These are phyloP conservation scores for Drosophila maculinotata DNA, from an alignment of 2,888 invertebrate species.

Conservation along the genomic window DNA sequence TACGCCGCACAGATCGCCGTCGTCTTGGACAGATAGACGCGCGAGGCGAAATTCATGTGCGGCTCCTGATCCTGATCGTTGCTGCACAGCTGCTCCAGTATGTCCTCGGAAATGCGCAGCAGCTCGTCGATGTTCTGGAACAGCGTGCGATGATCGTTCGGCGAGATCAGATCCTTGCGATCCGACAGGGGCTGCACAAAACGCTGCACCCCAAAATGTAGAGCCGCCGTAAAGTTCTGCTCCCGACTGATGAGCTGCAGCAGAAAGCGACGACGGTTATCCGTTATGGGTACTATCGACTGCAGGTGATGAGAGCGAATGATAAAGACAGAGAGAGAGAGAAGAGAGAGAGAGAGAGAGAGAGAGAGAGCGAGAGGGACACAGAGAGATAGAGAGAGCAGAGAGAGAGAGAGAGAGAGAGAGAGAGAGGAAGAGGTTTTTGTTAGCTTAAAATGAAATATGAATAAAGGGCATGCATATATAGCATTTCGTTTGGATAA, in stretches of 20 bases:
- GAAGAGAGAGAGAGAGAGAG: not conserved
- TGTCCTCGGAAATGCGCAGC: constrained; percentile 91
- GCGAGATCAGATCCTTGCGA: constrained; percentile 90
- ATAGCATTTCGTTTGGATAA: too few relatives aligned
- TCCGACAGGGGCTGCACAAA: constrained; percentile 91
- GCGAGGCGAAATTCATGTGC: constrained; percentile 88
- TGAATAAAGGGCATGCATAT: too few relatives aligned
- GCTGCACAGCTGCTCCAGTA: constrained; percentile 90
- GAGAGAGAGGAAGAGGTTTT: not conserved
- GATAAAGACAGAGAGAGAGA: not conserved
- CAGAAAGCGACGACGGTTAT: constrained; percentile 89
- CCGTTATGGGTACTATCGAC: constrained; percentile 84
- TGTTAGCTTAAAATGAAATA: constrained; percentile 16
- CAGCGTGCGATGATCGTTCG: constrained; percentile 91
- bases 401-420: not conserved
- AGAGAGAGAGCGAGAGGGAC: not conserved
- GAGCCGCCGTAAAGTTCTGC: constrained; percentile 91
- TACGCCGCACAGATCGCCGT: constrained; percentile 91
- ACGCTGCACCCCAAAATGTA: constrained; percentile 92
- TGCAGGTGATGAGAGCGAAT: constrained; percentile 59
- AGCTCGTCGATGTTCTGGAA: constrained; percentile 95
- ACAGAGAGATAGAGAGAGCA: not conserved
- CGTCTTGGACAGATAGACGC: constrained; percentile 90
- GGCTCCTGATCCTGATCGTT: constrained; percentile 89
- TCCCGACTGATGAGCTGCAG: constrained; percentile 91